These are phyloP conservation scores for Bombus confusus DNA, from an alignment of 1,140 invertebrate genomes.

Conservation along the genomic window DNA sequence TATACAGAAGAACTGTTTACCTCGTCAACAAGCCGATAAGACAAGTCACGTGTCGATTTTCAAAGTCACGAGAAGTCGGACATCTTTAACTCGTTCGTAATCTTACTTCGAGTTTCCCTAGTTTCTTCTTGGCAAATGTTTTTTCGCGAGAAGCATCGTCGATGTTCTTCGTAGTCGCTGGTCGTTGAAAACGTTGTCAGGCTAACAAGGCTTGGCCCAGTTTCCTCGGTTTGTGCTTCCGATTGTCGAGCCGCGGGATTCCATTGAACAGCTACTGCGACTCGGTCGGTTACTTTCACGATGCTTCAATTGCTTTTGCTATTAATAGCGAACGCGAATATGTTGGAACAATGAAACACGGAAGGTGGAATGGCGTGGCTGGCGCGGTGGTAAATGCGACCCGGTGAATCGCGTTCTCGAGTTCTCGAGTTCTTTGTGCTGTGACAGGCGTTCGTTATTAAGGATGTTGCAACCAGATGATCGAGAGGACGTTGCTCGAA, in stretches of 20 bases:
- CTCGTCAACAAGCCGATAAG: no score
- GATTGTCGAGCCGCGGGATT: slow-evolving; percentile 3
- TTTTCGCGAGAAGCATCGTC: not conserved
- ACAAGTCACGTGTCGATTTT: no score
- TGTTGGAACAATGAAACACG: not conserved
- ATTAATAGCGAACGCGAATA: slow-evolving; percentile 11
- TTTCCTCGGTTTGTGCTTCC: not conserved
- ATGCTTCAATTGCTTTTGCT: slow-evolving; percentile 33
- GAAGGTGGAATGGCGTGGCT: not conserved
- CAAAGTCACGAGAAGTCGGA: no score
- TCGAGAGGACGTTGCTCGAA: slow-evolving; percentile 4
- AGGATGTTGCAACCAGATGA: not conserved
- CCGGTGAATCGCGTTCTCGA: not conserved
- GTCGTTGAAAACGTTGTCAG: not conserved
- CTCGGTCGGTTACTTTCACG: slow-evolving; percentile 18
- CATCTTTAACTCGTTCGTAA: no score
- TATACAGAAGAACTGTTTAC: no score
- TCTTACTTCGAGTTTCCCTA: not conserved
- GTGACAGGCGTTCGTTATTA: not conserved
- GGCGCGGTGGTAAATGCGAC: not conserved
- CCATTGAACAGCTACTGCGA: slow-evolving; percentile 10
- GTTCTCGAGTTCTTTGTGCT: not conserved
- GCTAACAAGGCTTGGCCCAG: slow-evolving; percentile 16
- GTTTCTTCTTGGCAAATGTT: not conserved
- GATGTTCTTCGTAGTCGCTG: no score